Conservation (phyloP, 2,113 vertebrate species). For the Paedocypris sp. region DNA sequence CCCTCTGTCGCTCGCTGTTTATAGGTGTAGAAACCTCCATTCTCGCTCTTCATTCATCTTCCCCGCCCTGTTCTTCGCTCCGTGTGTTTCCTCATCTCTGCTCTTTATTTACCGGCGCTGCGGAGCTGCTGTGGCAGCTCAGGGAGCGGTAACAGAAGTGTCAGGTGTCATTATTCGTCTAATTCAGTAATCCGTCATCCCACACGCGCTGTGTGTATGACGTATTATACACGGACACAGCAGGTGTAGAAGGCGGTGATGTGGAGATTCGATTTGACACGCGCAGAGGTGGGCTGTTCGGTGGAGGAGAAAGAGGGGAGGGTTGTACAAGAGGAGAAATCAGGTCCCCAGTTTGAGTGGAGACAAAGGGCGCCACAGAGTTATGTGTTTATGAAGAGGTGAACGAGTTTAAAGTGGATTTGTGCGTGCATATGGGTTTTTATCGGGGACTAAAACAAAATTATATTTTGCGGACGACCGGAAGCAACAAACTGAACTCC, state of each 20-base stretch:
- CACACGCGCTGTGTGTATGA: constrained; percentile 58
- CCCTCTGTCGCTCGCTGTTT: constrained; percentile 16
- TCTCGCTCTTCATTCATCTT: constrained; percentile 1
- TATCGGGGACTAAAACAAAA: too few relatives aligned
- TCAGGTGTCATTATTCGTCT: constrained; percentile 74
- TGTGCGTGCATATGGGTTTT: too few relatives aligned
- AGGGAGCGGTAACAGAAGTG: constrained; percentile 69
- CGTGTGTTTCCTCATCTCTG: constrained; percentile 37
- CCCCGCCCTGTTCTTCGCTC: constrained; percentile 21
- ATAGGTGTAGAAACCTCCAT: not conserved
- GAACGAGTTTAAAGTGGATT: not conserved
- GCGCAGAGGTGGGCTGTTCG: constrained; percentile 50
- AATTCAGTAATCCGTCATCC: constrained; percentile 73
- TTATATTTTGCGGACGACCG: too few relatives aligned
- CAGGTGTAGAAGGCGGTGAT: constrained; percentile 61
- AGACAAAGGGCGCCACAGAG: constrained; percentile 29
- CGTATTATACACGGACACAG: constrained; percentile 60
- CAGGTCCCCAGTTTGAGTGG: constrained; percentile 28
- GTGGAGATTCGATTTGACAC: constrained; percentile 68
- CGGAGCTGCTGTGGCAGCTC: constrained; percentile 51
- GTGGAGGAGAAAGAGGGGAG: constrained; percentile 34
- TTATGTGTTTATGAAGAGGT: constrained; percentile 18
- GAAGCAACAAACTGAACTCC: too few relatives aligned
- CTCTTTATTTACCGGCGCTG: constrained; percentile 60
- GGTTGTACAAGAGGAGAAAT: constrained; percentile 25